A percentile compares a stretch with the other conserved stretches of the same genome.
These are phyloP conservation scores for Leistus spinibarbis DNA, from an alignment of 2,888 invertebrate genomes.

Conservation along the genomic window DNA sequence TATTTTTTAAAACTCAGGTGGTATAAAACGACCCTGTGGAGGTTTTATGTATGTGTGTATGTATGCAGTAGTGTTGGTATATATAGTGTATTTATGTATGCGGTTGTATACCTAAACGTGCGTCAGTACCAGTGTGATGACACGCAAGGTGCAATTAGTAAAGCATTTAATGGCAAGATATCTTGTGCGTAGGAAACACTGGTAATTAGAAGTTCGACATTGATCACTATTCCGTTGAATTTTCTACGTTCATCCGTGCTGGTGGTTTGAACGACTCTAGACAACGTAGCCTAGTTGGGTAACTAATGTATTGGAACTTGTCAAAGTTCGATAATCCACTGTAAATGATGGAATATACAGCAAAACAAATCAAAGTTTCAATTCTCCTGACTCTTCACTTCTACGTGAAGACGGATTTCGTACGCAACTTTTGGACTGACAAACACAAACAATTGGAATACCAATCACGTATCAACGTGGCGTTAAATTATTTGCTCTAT, in stretches of 20 bases:
- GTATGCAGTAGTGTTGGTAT: neutral
- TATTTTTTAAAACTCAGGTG: neutral
- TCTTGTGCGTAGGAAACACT: neutral
- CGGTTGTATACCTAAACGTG: neutral
- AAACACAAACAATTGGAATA: too few relatives aligned
- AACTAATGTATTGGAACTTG: neutral
- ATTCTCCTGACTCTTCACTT: too few relatives aligned
- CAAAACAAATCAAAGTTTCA: too few relatives aligned
- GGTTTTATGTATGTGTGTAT: neutral
- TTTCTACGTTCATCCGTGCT: neutral
- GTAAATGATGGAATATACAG: too few relatives aligned
- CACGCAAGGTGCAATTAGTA: slow-evolving; percentile 17
- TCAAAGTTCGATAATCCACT: too few relatives aligned
- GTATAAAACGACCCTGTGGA: neutral
- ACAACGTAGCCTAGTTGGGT: too few relatives aligned
- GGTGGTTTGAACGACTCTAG: neutral
- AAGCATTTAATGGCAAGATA: slow-evolving; percentile 14
- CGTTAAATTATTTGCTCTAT: too few relatives aligned
- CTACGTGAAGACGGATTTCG: too few relatives aligned
- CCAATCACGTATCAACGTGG: too few relatives aligned
- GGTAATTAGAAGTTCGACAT: slow-evolving; percentile 6
- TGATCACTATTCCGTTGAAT: neutral
- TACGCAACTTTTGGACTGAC: too few relatives aligned
- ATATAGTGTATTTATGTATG: slow-evolving; percentile 1
- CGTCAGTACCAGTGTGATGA: neutral